A percentile compares a stretch with the other conserved stretches of the same genome.
These are phyloP conservation scores for Leptinotarsa lineolata DNA, from an alignment of 1,140 invertebrate species.

Conservation along the genomic window DNA sequence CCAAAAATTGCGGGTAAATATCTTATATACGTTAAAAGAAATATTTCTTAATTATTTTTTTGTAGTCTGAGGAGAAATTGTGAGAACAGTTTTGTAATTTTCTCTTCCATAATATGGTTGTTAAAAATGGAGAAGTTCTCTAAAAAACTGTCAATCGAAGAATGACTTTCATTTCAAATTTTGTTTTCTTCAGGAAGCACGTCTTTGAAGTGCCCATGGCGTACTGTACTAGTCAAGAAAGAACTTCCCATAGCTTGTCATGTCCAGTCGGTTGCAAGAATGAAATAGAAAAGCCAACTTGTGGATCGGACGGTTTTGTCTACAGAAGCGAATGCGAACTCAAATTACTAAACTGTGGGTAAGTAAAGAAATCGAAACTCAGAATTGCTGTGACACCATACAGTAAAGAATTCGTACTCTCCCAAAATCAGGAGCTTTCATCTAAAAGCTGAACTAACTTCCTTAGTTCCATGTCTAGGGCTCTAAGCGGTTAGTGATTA, in stretches of 20 bases:
- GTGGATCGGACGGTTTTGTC: conserved; percentile 85
- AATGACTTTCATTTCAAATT: neutral
- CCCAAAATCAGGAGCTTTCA: too few species aligned
- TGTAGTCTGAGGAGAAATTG: too few species aligned
- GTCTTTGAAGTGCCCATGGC: conserved; percentile 90
- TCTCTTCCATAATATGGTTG: neutral
- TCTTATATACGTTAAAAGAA: too few species aligned
- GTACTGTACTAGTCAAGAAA: conserved; percentile 80
- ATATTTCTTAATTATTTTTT: too few species aligned
- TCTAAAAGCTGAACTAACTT: too few species aligned
- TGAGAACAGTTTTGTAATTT: neutral
- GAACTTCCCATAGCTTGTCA: conserved; percentile 61
- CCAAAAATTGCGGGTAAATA: conserved; percentile 85
- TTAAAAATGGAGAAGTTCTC: neutral
- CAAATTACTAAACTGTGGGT: conserved; percentile 89
- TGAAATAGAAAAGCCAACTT: conserved; percentile 72
- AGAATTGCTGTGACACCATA: too few species aligned
- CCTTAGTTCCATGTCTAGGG: too few species aligned
- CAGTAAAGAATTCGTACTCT: too few species aligned
- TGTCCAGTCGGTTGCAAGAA: conserved; percentile 74
- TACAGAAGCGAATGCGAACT: conserved; percentile 90
- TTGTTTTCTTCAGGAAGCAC: conserved; percentile 70
- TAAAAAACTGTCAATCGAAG: neutral
- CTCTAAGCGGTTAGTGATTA: too few species aligned
- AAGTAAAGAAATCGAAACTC: conserved; percentile 51